Conservation (phyloP, 2,113 vertebrate species). For the Notechis scutatus region DNA sequence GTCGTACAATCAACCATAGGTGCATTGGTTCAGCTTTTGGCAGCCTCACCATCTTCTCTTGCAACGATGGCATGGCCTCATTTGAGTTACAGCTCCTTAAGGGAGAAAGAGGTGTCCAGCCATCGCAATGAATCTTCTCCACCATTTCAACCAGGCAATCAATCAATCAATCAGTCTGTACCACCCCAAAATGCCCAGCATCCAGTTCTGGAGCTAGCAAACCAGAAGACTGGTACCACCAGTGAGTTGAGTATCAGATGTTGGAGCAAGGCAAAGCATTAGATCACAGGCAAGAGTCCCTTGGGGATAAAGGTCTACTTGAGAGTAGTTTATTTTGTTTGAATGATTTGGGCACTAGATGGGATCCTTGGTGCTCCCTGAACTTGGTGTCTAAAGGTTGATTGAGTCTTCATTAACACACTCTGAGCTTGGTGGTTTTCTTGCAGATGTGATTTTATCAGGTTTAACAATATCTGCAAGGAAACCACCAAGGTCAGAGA, state of each 20-base stretch:
- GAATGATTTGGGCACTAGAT: not conserved
- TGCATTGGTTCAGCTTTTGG: conserved; percentile 42
- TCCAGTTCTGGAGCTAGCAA: not conserved
- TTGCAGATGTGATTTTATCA: no score
- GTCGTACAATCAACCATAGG: conserved; percentile 22
- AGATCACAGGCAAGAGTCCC: not conserved
- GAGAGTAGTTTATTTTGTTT: not conserved
- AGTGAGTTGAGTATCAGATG: not conserved
- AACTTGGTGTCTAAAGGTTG: no score
- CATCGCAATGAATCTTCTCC: not conserved
- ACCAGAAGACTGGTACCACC: not conserved
- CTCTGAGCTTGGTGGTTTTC: no score
- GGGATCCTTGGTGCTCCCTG: no score
- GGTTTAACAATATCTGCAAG: no score
- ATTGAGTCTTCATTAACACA: no score
- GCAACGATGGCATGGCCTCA: not conserved
- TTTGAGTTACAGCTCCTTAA: not conserved
- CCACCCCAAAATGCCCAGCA: not conserved
- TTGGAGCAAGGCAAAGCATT: not conserved
- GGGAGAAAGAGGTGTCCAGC: not conserved
- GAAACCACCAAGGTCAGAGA: no score
- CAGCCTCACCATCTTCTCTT: conserved; percentile 50
- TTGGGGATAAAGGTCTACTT: not conserved
- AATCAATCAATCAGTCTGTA: not conserved
- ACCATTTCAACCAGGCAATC: not conserved